Base-by-base conservation (phyloP, 2,113 vertebrate species). In the Hemibagrus wyckioides region DNA sequence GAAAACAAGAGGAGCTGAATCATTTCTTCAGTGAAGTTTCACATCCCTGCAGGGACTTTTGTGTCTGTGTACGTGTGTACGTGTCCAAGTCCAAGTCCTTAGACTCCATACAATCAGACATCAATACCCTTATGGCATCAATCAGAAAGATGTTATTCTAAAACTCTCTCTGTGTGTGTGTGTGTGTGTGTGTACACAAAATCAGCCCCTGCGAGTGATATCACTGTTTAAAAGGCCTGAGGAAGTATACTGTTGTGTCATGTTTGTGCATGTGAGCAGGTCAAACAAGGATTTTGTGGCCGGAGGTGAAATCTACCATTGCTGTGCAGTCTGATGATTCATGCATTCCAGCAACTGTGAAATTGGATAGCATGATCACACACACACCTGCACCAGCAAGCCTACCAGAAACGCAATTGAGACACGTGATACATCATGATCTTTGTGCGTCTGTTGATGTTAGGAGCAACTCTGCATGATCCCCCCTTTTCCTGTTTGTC, bases 201-300 rank as follows among this genome's bases (percentile, higher is more conserved):
- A 79, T 52, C 77, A 33, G 36, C 52, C n/a, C n/a, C 19, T 0
- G 1, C 10, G 52, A 25, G 52, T 80, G 79, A 80, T 2, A 36
- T 80, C 79, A 39, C 79, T 11, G 50, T 80, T 80, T 80, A 54
- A 80, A 80, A 56, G 9, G 15, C 15, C 17, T 52, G 50, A 80
- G 50, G 76, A 80, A 54, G 76, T 17, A n/a, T 54, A 79, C 48
- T 1, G 54, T 36, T 36, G 76, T 56, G 76, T 80, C 76, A 56
- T 52, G 61, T 50, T 30, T 63, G 36, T 82, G 36, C 28, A 13
- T 28, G 80, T 7, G n/a, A 39, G 3, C 0, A 41, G 9, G 54
- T 10, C 8, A 41, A 44, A 39, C 30, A 30, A 30, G 84, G 73
- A 85, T 77, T 79, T 23, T 33, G 39, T 65, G 3, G 56, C 73